phyloP scores from a whole-genome alignment of 2,797 vertebrate genomes.

The Eutrigla gurnardus region DNA sequence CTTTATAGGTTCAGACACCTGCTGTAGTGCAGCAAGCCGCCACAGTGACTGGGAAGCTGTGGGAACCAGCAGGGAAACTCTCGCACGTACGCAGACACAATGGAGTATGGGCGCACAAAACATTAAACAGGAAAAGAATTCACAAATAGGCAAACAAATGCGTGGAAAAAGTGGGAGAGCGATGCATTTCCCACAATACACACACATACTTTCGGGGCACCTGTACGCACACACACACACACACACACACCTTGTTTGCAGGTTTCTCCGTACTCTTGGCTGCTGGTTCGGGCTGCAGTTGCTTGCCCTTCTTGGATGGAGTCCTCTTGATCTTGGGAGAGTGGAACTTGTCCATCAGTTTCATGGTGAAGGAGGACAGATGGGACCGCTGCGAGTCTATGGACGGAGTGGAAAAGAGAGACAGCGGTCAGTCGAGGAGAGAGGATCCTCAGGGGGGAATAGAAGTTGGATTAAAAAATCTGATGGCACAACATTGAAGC shows the following conservation, averaged over 20 bases:
- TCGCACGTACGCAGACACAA: constrained; percentile 58
- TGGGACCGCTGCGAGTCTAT: constrained; percentile 97
- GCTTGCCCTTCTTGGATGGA: constrained; percentile 97
- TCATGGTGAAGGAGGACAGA: constrained; percentile 98
- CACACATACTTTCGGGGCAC: constrained; percentile 10
- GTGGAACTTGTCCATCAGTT: constrained; percentile 98
- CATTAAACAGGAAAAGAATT: constrained; percentile 60
- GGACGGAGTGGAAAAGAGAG: constrained; percentile 36
- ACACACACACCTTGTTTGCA: constrained; percentile 85
- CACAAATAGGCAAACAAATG: constrained; percentile 64
- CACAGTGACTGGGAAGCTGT: constrained; percentile 54
- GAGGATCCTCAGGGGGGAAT: not conserved
- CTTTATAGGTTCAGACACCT: constrained; percentile 70
- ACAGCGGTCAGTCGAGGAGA: constrained; percentile 38
- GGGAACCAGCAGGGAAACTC: constrained; percentile 65
- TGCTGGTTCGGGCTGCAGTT: constrained; percentile 89
- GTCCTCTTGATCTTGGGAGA: constrained; percentile 98
- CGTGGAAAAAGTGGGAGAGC: constrained; percentile 55
- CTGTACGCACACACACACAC: constrained; percentile 66
- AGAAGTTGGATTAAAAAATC: constrained; percentile 38
- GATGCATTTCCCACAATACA: constrained; percentile 60
- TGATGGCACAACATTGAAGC: constrained; percentile 36
- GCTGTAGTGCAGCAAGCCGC: constrained; percentile 53
- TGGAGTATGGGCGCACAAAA: constrained; percentile 46
- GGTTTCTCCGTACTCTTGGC: constrained; percentile 92